Evolutionary conservation across 1,140 invertebrate genomes (phyloP).

Genomic region (Carposina sasakii): DNA sequence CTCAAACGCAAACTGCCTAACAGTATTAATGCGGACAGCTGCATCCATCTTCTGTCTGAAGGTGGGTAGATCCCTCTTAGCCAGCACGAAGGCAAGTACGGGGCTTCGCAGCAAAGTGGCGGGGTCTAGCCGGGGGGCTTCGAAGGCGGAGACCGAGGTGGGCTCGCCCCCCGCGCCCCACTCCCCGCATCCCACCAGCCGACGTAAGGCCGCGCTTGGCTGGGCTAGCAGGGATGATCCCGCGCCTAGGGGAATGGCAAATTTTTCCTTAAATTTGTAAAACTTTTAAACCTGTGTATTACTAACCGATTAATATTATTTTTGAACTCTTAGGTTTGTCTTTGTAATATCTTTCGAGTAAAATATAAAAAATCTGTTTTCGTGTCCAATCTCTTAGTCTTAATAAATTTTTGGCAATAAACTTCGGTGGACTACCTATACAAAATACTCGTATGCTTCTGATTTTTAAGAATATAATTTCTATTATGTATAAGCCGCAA

Average conservation of each 20-base stretch:
- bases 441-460: too few species aligned
- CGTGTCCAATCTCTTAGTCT: too few species aligned
- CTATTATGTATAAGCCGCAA: too few species aligned
- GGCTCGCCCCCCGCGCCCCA: conserved; percentile 28
- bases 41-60: conserved; percentile 59
- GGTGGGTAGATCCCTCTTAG: conserved; percentile 42
- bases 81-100: conserved; percentile 52
- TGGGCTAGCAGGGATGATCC: conserved; percentile 87
- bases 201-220: conserved; percentile 85
- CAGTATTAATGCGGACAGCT: conserved; percentile 52
- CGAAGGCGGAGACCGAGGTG: conserved; percentile 44
- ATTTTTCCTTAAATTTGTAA: too few species aligned
- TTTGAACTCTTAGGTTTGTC: too few species aligned
- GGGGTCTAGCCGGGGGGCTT: conserved; percentile 41
- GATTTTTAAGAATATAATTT: too few species aligned
- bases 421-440: too few species aligned
- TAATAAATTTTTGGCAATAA: too few species aligned
- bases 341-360: too few species aligned
- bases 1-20: conserved; percentile 65
- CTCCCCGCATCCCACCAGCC: conserved; percentile 72
- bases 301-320: too few species aligned
- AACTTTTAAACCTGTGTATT: too few species aligned
- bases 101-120: conserved; percentile 45
- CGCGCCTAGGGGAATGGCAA: conserved; percentile 22
- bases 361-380: too few species aligned